These are phyloP conservation scores for Syrrhaptes paradoxus DNA, from an alignment of 2,113 vertebrate genomes.

Conservation along the genomic window DNA sequence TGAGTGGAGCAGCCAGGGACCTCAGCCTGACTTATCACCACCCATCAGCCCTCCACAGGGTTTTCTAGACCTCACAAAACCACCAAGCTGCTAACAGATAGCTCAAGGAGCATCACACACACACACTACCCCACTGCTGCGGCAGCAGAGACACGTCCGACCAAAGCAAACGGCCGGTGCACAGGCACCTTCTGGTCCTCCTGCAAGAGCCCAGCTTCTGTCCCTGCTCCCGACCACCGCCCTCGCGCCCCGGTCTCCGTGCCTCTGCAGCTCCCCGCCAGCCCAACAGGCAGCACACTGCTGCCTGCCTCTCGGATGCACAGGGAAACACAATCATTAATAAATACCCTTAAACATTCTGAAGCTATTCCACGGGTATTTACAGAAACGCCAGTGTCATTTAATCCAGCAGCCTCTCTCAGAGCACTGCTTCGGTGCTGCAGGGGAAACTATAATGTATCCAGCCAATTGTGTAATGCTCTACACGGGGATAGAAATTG, in stretches of 20 bases:
- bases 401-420: not conserved
- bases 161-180: fast-evolving
- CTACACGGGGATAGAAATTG: not conserved
- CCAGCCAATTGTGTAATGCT: not conserved
- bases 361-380: not conserved
- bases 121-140: fast-evolving
- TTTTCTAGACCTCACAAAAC: not conserved
- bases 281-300: fast-evolving
- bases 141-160: fast-evolving
- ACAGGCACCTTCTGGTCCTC: not conserved
- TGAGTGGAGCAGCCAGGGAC: not conserved
- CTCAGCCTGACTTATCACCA: fast-evolving
- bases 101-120: not conserved
- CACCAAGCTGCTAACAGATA: not conserved
- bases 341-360: not conserved
- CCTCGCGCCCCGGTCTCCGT: fast-evolving
- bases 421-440: not conserved
- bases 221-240: fast-evolving
- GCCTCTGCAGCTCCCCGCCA: not conserved
- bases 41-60: fast-evolving
- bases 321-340: not conserved
- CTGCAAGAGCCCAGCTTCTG: too few species aligned
- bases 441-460: not conserved
- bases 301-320: fast-evolving
- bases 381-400: not conserved